Conservation (phyloP, 2,797 vertebrate genomes). For the Denticeps clupeoides region DNA sequence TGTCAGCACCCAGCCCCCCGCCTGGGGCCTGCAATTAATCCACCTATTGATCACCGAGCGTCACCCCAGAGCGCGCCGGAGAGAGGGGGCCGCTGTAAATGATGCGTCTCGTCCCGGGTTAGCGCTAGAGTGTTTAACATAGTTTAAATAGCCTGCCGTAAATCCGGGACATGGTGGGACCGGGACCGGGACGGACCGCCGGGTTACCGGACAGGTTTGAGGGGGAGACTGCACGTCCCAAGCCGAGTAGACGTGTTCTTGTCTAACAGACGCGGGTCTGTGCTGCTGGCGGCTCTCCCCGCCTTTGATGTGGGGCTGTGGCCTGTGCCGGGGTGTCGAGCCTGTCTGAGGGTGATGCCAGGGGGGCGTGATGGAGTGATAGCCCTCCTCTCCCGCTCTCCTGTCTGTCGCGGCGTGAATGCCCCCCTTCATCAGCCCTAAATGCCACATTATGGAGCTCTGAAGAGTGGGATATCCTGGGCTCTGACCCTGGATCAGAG, state of each 20-base stretch:
- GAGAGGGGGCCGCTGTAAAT: too few relatives aligned
- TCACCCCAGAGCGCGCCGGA: conserved; percentile 45
- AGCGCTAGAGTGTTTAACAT: too few relatives aligned
- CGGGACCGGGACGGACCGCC: too few relatives aligned
- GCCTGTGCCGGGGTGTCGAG: conserved; percentile 53
- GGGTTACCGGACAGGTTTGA: too few relatives aligned
- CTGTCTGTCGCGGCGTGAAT: conserved; percentile 66
- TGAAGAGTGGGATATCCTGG: conserved; percentile 73
- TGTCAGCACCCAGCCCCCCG: conserved; percentile 55
- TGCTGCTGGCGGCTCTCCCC: conserved; percentile 30
- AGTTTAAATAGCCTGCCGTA: too few relatives aligned
- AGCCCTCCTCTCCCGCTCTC: conserved; percentile 55
- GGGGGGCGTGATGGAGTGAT: conserved; percentile 64
- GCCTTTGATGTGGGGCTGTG: conserved; percentile 38
- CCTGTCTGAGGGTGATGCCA: conserved; percentile 59
- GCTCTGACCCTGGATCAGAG: conserved; percentile 56
- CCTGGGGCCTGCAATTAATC: conserved; percentile 61
- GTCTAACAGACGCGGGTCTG: conserved; percentile 46
- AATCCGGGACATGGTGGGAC: too few relatives aligned
- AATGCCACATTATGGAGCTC: conserved; percentile 69
- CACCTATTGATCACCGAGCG: conserved; percentile 61
- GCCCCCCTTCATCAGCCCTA: conserved; percentile 66
- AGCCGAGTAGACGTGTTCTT: conserved; percentile 18
- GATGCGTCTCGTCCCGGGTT: too few relatives aligned
- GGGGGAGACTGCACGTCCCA: too few relatives aligned